Evolutionary conservation across 2,888 invertebrate genomes (phyloP).

Genomic region (Magallana nippona): DNA sequence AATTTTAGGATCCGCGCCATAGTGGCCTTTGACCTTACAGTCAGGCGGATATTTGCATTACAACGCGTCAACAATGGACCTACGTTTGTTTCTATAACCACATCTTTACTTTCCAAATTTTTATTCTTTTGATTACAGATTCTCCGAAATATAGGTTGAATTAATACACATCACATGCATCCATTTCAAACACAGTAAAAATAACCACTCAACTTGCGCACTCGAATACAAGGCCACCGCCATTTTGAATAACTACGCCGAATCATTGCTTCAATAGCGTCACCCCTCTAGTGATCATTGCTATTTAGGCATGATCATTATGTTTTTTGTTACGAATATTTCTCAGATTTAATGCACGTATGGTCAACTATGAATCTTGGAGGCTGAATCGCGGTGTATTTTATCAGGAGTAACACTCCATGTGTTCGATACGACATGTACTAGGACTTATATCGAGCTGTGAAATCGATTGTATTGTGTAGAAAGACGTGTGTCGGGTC

Average conservation of each 20-base stretch:
- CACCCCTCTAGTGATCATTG: conserved; percentile 76
- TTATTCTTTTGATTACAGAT: neutral
- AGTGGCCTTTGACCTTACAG: too few species aligned
- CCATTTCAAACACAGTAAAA: neutral
- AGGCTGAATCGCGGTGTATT: conserved; percentile 55
- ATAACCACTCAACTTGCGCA: conserved; percentile 33
- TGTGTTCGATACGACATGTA: conserved; percentile 45
- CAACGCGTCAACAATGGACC: too few species aligned
- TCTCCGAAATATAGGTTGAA: neutral
- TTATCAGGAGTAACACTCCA: conserved; percentile 59
- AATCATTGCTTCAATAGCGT: conserved; percentile 68
- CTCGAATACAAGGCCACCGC: conserved; percentile 58
- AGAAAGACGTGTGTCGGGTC: conserved; percentile 49
- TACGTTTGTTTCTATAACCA: too few species aligned
- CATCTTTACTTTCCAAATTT: too few species aligned
- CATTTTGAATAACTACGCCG: conserved; percentile 74
- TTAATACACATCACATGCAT: neutral
- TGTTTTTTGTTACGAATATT: conserved; percentile 77
- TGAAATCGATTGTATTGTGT: conserved; percentile 46
- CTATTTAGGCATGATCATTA: conserved; percentile 77
- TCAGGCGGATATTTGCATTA: too few species aligned
- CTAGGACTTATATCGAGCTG: conserved; percentile 41
- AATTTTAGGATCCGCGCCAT: too few species aligned
- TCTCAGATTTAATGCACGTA: conserved; percentile 72
- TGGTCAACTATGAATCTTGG: conserved; percentile 72